Conservation (phyloP, 2,797 vertebrate species). For the Sorex maritimensis region DNA sequence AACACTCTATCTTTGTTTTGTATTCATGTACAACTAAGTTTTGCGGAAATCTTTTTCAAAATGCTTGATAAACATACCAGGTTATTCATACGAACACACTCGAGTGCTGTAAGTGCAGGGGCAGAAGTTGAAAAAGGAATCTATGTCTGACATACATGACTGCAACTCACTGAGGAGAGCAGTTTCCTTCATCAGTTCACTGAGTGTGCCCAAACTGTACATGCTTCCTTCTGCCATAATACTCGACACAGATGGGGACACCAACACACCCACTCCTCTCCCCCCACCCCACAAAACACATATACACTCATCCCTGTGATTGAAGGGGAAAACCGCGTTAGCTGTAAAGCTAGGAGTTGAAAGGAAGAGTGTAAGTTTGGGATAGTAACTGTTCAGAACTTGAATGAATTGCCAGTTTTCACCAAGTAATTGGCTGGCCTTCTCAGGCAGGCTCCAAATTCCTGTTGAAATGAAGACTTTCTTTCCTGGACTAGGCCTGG, state of each 20-base stretch:
- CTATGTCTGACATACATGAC: constrained; percentile 83
- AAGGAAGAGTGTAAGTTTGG: constrained; percentile 77
- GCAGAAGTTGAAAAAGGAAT: constrained; percentile 83
- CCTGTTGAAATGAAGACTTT: constrained; percentile 97
- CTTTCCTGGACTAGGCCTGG: constrained; percentile 94
- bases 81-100: constrained; percentile 82
- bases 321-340: constrained; percentile 58
- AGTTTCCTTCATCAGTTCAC: constrained; percentile 78
- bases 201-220: neutral
- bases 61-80: constrained; percentile 79
- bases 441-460: constrained; percentile 97
- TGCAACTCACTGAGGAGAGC: constrained; percentile 72
- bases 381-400: constrained; percentile 83
- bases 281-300: neutral
- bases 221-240: constrained; percentile 24
- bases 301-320: constrained; percentile 26
- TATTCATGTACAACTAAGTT: constrained; percentile 80
- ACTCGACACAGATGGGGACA: neutral
- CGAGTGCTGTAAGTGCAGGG: constrained; percentile 78
- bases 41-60: constrained; percentile 82
- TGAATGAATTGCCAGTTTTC: constrained; percentile 90
- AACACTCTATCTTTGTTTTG: constrained; percentile 80
- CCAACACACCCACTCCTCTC: neutral
- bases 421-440: constrained; percentile 91
- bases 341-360: constrained; percentile 75